phyloP scores from a whole-genome alignment of 2,888 invertebrate species.

The Nycteola revayana region DNA sequence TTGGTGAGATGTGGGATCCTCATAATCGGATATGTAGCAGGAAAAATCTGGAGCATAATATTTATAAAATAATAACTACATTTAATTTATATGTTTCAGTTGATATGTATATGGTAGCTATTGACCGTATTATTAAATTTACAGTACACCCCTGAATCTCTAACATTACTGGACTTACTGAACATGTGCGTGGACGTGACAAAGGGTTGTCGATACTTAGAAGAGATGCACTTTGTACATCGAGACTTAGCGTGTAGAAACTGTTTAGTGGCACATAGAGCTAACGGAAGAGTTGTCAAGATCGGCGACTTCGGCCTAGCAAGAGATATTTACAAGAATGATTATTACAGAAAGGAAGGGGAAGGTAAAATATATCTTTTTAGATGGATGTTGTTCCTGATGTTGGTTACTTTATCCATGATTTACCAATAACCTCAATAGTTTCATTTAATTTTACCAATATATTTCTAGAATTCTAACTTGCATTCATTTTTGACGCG shows the following conservation, averaged over 20 bases:
- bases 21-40: too few relatives aligned
- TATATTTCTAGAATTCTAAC: too few relatives aligned
- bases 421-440: too few relatives aligned
- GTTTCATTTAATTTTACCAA: too few relatives aligned
- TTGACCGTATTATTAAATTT: constrained; percentile 7
- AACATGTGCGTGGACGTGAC: constrained; percentile 98
- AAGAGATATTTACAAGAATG: constrained; percentile 97
- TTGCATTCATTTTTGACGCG: too few relatives aligned
- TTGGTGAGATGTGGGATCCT: too few relatives aligned
- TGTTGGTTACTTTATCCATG: too few relatives aligned
- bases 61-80: too few relatives aligned
- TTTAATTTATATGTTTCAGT: too few relatives aligned
- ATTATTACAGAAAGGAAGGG: constrained; percentile 98
- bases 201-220: constrained; percentile 96
- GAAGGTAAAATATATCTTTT: constrained; percentile 84
- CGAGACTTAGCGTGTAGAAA: constrained; percentile 98
- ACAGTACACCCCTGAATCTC: constrained; percentile 84
- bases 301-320: constrained; percentile 99
- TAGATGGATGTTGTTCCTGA: too few relatives aligned
- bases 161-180: constrained; percentile 92
- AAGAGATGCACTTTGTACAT: constrained; percentile 98
- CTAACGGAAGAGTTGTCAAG: constrained; percentile 90
- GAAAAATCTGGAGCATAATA: too few relatives aligned
- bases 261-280: constrained; percentile 92
- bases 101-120: too few relatives aligned